Conservation (phyloP, 2,888 invertebrate genomes). For the Sipha maydis region DNA sequence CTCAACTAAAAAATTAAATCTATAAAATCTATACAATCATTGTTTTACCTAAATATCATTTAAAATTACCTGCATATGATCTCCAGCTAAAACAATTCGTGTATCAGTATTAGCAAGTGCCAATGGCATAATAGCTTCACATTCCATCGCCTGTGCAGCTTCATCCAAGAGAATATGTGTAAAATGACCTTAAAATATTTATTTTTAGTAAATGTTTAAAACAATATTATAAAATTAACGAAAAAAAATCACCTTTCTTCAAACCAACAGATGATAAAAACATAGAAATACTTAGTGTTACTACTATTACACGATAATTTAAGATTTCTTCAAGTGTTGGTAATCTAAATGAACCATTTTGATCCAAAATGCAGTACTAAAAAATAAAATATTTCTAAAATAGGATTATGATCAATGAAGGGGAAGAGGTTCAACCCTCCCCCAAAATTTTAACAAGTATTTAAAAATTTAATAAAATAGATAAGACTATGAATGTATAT, state of each 20-base stretch:
- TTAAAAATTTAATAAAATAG: too few relatives aligned
- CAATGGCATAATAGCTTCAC: constrained; percentile 84
- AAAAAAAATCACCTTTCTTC: constrained; percentile 71
- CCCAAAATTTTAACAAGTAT: too few relatives aligned
- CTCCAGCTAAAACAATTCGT: constrained; percentile 83
- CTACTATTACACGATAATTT: constrained; percentile 79
- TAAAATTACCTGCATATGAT: constrained; percentile 76
- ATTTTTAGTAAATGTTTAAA: constrained; percentile 1
- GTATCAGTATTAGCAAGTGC: constrained; percentile 78
- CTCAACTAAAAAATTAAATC: constrained; percentile 72
- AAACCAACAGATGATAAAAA: constrained; percentile 77
- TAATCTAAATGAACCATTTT: constrained; percentile 73
- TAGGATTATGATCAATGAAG: too few relatives aligned
- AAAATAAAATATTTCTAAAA: constrained; percentile 65
- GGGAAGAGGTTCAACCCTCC: too few relatives aligned
- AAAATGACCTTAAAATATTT: constrained; percentile 71
- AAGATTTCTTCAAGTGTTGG: constrained; percentile 79
- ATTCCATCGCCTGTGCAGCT: constrained; percentile 88
- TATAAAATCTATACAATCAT: constrained; percentile 26
- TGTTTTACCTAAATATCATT: neutral
- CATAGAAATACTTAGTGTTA: constrained; percentile 82
- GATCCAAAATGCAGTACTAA: constrained; percentile 77
- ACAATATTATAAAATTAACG: neutral
- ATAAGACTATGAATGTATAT: too few relatives aligned
- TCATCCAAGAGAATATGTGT: constrained; percentile 87